Evolutionary conservation across 1,140 invertebrate genomes (phyloP), one percentile per base, ranked within the genome.

Genomic region (Teleopsis dalmanni): DNA sequence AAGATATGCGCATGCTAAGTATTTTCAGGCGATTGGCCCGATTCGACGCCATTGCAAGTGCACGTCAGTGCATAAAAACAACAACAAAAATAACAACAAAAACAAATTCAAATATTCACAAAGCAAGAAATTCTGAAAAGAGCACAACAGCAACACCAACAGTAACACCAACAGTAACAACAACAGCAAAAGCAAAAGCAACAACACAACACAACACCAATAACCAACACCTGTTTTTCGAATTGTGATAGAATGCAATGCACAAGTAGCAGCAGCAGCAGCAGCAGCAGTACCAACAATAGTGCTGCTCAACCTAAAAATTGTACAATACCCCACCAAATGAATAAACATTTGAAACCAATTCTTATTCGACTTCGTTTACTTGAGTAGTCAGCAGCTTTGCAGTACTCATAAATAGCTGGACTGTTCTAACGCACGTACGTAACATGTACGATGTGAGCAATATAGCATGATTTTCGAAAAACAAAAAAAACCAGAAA

Each of bases 11-110:
- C 64, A 67, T 64, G 63, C 63, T 59, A 63, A 63, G 10, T 57
- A 54, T 33, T 11, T 16, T 42, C 48, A 60, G 59, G 56, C 63
- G 63, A 66, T 66, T 66, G 63, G 63, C 64, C 63, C 63, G 63
- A 57, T 66, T 64, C 59, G 63, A 59, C 63, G 63, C 63, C 63
- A 66, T 66, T 66, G 31, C 48, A 50, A 49, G 14, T 37, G 36
- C 23, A 36, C 25, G 35, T 13, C 35, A 47, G n/a, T 19, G 3
- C 19, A 13, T 25, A 38, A 13, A 42, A 42, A 23, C 37, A 40
- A 18, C 27, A 42, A 26, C 34, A 45, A 37, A 26, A 37, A 49
- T n/a, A 35, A 16, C n/a, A 23, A 37, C 3, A 44, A 44, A 56
- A 62, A 58, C 60, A 16, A 7, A 14, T 18, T 19, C 7, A 29